A percentile compares a stretch with the other conserved stretches of the same genome.
Conservation (phyloP, 1,140 invertebrate species). For the Cecropterus lyciades region DNA sequence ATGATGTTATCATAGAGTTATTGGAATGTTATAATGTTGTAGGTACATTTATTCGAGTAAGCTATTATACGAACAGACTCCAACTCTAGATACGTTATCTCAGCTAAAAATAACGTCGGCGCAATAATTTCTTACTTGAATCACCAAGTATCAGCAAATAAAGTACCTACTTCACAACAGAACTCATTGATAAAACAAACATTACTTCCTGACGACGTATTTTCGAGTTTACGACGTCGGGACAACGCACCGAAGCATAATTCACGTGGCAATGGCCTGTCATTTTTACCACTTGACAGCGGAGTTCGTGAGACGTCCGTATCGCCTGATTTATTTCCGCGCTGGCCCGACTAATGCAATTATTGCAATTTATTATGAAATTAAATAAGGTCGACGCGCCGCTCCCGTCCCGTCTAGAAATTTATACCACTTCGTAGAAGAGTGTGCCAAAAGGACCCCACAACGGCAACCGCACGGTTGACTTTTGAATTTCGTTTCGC, state of each 20-base stretch:
- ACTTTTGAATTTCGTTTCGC: conserved; percentile 61
- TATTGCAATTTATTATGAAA: conserved; percentile 83
- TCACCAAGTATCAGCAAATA: conserved; percentile 48
- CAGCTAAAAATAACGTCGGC: conserved; percentile 20
- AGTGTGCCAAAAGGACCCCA: conserved; percentile 60
- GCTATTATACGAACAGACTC: conserved; percentile 1
- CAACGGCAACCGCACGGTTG: conserved; percentile 48
- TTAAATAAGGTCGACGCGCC: conserved; percentile 78
- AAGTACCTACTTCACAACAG: conserved; percentile 48
- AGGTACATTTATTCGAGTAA: too few relatives aligned
- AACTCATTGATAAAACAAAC: conserved; percentile 55
- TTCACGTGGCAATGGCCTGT: conserved; percentile 47
- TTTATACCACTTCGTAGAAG: conserved; percentile 76
- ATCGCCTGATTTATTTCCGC: conserved; percentile 72
- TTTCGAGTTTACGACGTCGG: conserved; percentile 51
- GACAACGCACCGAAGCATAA: conserved; percentile 54
- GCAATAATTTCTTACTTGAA: conserved; percentile 40
- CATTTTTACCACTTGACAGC: conserved; percentile 57
- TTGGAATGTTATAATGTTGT: too few relatives aligned
- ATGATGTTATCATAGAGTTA: too few relatives aligned
- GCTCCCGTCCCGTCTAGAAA: conserved; percentile 59
- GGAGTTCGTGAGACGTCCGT: conserved; percentile 51
- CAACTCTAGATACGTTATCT: conserved; percentile 28
- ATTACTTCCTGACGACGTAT: conserved; percentile 53
- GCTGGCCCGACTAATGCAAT: conserved; percentile 72